Evolutionary conservation across 2,113 vertebrate genomes (phyloP).

Genomic region (Aythya baeri): DNA sequence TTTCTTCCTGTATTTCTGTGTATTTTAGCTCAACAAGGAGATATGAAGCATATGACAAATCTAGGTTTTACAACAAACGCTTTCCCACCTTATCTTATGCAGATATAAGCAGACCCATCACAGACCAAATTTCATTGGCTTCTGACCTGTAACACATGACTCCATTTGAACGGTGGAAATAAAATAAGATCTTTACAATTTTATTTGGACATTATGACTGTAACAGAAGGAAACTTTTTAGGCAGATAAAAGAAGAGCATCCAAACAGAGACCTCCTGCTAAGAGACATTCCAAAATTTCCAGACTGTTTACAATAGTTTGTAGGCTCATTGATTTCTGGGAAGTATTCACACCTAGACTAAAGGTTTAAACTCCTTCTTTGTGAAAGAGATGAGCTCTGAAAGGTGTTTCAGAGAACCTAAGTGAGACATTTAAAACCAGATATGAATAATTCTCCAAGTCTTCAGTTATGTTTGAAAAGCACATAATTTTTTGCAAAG

Average conservation of each 20-base stretch:
- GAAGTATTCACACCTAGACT: not conserved
- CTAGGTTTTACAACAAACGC: not conserved
- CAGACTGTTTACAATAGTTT: not conserved
- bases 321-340: not conserved
- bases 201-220: not conserved
- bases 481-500: not conserved
- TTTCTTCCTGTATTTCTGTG: not conserved
- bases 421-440: not conserved
- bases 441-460: not conserved
- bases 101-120: not conserved
- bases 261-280: not conserved
- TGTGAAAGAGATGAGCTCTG: not conserved
- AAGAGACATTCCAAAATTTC: not conserved
- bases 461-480: not conserved
- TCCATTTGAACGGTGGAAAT: not conserved
- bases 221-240: not conserved
- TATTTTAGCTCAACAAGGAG: not conserved
- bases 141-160: not conserved
- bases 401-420: not conserved
- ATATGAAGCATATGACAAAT: not conserved
- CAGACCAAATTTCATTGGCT: not conserved
- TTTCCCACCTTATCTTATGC: not conserved
- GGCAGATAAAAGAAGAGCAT: not conserved
- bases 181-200: slow-evolving; percentile 1
- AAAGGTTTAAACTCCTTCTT: not conserved